phyloP scores from a whole-genome alignment of 2,888 invertebrate genomes.

The Sinodicranocentrus sp. region DNA sequence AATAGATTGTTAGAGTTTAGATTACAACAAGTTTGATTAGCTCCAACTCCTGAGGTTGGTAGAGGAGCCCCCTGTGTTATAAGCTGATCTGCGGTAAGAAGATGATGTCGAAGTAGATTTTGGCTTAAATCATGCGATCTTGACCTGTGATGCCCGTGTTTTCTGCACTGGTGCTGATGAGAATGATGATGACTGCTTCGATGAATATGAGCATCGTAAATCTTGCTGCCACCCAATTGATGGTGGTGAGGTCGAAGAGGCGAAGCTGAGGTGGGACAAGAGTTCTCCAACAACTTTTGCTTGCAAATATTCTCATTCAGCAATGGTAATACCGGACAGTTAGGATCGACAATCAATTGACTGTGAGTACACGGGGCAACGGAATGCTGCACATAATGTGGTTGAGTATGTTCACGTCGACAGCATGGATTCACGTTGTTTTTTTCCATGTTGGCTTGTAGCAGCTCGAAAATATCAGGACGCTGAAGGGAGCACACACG shows the following conservation, averaged over 20 bases:
- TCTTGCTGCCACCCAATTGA: slow-evolving; percentile 52
- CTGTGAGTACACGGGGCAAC: slow-evolving; percentile 73
- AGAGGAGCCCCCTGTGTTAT: slow-evolving; percentile 33
- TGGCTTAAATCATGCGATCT: slow-evolving; percentile 79
- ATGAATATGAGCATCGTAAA: slow-evolving; percentile 66
- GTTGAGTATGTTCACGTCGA: slow-evolving; percentile 75
- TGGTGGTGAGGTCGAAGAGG: slow-evolving; percentile 64
- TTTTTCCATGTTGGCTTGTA: slow-evolving; percentile 94
- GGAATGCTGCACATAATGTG: slow-evolving; percentile 61
- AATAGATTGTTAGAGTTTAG: slow-evolving; percentile 45
- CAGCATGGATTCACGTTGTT: slow-evolving; percentile 81
- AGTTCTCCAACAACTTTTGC: slow-evolving; percentile 66
- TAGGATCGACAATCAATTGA: slow-evolving; percentile 73
- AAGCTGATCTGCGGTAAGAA: slow-evolving; percentile 74
- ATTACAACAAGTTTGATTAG: slow-evolving; percentile 61
- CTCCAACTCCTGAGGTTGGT: slow-evolving; percentile 34
- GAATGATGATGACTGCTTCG: slow-evolving; percentile 60
- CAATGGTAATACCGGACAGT: slow-evolving; percentile 73
- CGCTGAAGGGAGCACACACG: slow-evolving; percentile 86
- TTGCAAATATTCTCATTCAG: slow-evolving; percentile 72
- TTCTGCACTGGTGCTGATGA: slow-evolving; percentile 71
- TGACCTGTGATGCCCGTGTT: slow-evolving; percentile 78
- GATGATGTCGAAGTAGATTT: slow-evolving; percentile 78
- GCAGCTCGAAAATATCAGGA: slow-evolving; percentile 90
- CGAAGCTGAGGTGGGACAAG: slow-evolving; percentile 25